phyloP scores from a whole-genome alignment of 92 coral and sea anemone genomes.

The Zoanthus gigantus region DNA sequence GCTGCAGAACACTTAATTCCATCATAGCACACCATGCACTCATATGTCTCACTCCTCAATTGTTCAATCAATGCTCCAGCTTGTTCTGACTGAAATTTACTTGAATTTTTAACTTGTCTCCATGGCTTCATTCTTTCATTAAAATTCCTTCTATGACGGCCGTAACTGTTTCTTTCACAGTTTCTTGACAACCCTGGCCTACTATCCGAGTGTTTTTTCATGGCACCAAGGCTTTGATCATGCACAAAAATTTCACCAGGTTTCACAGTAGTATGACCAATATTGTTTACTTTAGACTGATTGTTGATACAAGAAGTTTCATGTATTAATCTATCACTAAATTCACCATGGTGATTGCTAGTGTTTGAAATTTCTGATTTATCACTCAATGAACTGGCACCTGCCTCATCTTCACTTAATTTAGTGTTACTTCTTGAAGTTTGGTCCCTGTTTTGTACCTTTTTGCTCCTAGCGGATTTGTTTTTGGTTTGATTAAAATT shows the following conservation, averaged over 20 bases:
- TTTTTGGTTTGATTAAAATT: not conserved
- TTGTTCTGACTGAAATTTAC: constrained; percentile 81
- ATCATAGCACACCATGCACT: constrained; percentile 99
- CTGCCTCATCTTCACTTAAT: not conserved
- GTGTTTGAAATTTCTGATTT: not conserved
- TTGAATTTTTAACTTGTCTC: constrained; percentile 25
- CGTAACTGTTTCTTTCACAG: not conserved
- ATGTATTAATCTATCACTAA: not conserved
- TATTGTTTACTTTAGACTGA: not conserved
- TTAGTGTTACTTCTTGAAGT: not conserved
- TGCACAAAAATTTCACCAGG: not conserved
- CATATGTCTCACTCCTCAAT: constrained; percentile 86
- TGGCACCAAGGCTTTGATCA: not conserved
- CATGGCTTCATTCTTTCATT: constrained; percentile 13
- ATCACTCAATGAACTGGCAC: not conserved
- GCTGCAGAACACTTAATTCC: constrained; percentile 75
- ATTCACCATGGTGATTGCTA: not conserved
- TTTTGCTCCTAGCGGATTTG: not conserved
- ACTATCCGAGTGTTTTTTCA: not conserved
- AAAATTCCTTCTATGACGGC: not conserved
- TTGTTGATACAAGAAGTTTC: not conserved
- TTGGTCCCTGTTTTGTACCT: not conserved
- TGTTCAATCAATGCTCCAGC: constrained; percentile 91
- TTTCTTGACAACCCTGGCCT: not conserved
- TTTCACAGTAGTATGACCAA: not conserved